These are phyloP conservation scores for Caiman crocodilus DNA, from an alignment of 2,797 vertebrate genomes.

Conservation along the genomic window DNA sequence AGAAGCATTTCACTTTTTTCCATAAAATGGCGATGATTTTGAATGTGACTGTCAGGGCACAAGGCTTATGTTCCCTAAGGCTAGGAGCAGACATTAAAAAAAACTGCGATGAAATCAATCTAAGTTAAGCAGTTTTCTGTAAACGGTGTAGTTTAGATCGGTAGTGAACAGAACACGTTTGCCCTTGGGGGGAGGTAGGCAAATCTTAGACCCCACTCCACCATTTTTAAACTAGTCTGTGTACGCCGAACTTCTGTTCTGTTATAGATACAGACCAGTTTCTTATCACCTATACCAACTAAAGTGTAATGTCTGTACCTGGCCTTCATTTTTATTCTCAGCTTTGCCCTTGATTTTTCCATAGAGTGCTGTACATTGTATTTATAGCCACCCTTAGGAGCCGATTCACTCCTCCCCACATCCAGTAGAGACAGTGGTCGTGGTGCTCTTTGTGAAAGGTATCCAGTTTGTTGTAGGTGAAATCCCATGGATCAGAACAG, in stretches of 20 bases:
- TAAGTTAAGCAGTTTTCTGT: too few species aligned
- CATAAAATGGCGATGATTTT: neutral
- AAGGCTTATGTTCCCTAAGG: neutral
- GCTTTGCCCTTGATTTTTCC: neutral
- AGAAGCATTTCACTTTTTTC: neutral
- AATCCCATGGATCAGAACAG: neutral
- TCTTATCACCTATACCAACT: too few species aligned
- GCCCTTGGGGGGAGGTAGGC: too few species aligned
- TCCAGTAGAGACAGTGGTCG: neutral
- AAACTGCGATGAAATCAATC: too few species aligned
- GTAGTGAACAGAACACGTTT: neutral
- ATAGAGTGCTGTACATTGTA: neutral
- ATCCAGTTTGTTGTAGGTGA: neutral
- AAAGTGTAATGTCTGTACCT: too few species aligned
- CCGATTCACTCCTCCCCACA: neutral
- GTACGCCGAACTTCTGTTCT: too few species aligned
- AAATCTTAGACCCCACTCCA: too few species aligned
- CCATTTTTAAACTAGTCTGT: too few species aligned
- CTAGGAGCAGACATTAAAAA: too few species aligned
- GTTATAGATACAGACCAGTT: too few species aligned
- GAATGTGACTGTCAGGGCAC: neutral
- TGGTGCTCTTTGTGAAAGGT: neutral
- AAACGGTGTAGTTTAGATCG: neutral
- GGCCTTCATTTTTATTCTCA: too few species aligned
- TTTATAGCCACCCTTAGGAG: neutral